Evolutionary conservation across 2,113 vertebrate genomes (phyloP).

Genomic region (Callorhinus ursinus): DNA sequence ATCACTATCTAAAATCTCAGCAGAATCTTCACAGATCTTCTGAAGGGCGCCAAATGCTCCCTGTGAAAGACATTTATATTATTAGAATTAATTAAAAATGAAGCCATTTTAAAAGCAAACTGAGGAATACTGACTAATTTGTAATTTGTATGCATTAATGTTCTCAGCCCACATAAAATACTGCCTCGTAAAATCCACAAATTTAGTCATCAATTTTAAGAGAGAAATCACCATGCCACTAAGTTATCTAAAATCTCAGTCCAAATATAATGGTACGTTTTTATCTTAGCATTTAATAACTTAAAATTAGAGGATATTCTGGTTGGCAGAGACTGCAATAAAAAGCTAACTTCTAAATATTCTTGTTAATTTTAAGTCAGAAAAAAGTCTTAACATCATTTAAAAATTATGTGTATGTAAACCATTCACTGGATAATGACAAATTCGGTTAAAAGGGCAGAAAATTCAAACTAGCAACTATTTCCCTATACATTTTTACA

Average conservation of each 20-base stretch:
- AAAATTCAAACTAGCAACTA: not conserved
- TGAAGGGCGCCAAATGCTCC: constrained; percentile 98
- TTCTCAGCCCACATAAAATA: constrained; percentile 10
- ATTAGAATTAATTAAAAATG: constrained; percentile 13
- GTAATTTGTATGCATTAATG: not conserved
- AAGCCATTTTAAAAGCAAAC: constrained; percentile 26
- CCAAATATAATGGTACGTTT: constrained; percentile 17
- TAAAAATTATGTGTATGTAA: not conserved
- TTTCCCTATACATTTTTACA: not conserved
- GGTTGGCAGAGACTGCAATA: not conserved
- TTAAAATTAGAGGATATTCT: constrained; percentile 39
- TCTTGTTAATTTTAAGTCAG: not conserved
- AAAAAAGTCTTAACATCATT: not conserved
- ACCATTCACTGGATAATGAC: not conserved
- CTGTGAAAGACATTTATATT: constrained; percentile 80
- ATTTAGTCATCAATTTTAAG: not conserved
- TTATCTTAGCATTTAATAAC: constrained; percentile 6
- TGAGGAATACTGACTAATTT: not conserved
- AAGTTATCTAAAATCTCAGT: constrained; percentile 25
- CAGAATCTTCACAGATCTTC: constrained; percentile 99
- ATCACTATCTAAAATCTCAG: constrained; percentile 98
- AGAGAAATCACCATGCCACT: not conserved
- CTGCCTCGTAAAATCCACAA: not conserved
- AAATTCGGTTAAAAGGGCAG: not conserved
- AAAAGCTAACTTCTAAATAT: constrained; percentile 19